Evolutionary conservation across 2,797 vertebrate genomes (phyloP).

Genomic region (Darevskia nairensis): DNA sequence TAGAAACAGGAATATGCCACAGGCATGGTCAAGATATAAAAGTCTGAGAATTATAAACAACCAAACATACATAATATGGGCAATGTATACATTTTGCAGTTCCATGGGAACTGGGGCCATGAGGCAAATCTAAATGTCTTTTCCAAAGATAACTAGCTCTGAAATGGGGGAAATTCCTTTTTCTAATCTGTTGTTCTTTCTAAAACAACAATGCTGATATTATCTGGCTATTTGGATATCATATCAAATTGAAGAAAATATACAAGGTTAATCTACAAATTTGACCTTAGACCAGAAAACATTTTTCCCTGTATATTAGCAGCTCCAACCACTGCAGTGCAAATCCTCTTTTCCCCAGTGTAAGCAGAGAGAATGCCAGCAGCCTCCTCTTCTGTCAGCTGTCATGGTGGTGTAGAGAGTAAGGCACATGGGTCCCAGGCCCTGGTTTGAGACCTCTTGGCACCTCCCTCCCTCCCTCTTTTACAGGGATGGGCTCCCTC

Average conservation of each 20-base stretch:
- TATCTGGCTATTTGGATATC: conserved; percentile 8
- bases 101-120: background rate
- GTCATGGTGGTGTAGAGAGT: background rate
- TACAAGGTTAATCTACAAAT: background rate
- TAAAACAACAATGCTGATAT: background rate
- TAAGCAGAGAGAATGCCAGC: background rate
- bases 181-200: background rate
- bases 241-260: background rate
- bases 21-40: conserved; percentile 2
- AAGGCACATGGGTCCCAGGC: background rate
- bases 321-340: background rate
- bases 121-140: background rate
- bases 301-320: background rate
- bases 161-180: background rate
- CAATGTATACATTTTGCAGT: rapidly evolving
- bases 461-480: background rate
- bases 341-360: too few species aligned
- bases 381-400: background rate
- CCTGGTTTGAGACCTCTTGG: background rate
- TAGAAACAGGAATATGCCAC: background rate
- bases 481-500: too few species aligned
- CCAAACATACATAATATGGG: background rate
- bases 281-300: conserved; percentile 17
- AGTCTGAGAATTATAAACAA: background rate
- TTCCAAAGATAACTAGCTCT: conserved; percentile 1